Evolutionary conservation across 2,797 vertebrate genomes (phyloP), one percentile per base, ranked within the genome.

Genomic region (Danio choprae): DNA sequence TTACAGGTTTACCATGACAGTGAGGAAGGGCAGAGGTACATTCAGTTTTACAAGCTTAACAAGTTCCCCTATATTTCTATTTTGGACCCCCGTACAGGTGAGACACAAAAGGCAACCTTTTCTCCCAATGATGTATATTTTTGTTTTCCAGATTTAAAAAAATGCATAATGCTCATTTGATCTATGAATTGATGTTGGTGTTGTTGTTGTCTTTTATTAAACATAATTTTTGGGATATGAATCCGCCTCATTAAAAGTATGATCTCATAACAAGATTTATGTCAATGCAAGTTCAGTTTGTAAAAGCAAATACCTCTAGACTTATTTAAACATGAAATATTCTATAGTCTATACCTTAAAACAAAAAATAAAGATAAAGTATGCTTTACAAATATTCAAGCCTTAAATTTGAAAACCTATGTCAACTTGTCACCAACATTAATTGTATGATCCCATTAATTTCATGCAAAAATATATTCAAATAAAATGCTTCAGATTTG

Each of bases 31-130:
- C 97, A 99, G 92, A 92, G 98, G 89, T 99, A 99, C 82, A 99
- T 99, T 86, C 98, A 99, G 89, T 99, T 99, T 79, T 99, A 99
- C 90, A 99, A 99, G 88, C 89, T 99, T 86, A 96, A 97, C 89
- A 98, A 99, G 86, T 99, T 99, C 85, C 98, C 98, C 59, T 99
- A 99, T 71, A 98, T 99, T 86, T 99, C 98, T 83, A 99, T 99
- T 85, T 90, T 99, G 84, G 98, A 99, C 84, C 98, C 98, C 72
- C 95, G 97, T 60, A 99, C 98, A 94, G 98, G 98, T 99, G 89
- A 95, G 93, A 55, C 15, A 48, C 2, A 44, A 12, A 16, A 59
- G 20, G 15, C 18, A 46, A 29, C 29, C 29, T 29, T 29, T 29
- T 29, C 29, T 3, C 1, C 29, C 29, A 29, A 29, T 29, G 29